Evolutionary conservation across 2,888 invertebrate genomes (phyloP).

Genomic region (Nemoura dubitans): DNA sequence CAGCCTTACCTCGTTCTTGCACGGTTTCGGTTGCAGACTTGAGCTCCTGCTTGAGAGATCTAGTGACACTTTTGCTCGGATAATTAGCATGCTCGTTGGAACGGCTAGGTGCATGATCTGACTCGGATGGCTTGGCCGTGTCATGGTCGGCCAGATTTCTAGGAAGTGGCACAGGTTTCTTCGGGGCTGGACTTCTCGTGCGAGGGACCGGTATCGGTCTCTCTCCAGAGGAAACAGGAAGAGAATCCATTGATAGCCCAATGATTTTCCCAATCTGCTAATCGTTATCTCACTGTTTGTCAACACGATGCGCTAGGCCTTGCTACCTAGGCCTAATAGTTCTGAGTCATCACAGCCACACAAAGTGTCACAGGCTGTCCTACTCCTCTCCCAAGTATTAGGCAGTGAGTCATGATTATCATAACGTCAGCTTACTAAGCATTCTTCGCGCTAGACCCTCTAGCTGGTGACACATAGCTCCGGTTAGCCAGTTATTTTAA

Average conservation of each 20-base stretch:
- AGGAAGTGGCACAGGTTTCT: constrained; percentile 66
- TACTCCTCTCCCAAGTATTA: background rate
- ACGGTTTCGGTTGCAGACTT: constrained; percentile 63
- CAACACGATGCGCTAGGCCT: background rate
- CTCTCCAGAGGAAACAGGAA: background rate
- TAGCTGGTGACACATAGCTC: too few species aligned
- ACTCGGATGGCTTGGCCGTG: background rate
- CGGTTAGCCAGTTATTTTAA: too few species aligned
- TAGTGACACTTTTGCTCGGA: constrained; percentile 55
- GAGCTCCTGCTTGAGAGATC: constrained; percentile 60
- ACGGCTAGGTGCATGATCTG: background rate
- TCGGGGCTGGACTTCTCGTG: constrained; percentile 49
- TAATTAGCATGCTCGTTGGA: background rate
- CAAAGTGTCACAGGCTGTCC: background rate
- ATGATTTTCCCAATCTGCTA: background rate
- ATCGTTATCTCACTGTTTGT: background rate
- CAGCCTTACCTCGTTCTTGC: constrained; percentile 67
- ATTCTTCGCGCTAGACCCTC: too few species aligned
- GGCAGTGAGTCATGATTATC: background rate
- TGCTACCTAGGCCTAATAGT: background rate
- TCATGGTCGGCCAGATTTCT: constrained; percentile 59
- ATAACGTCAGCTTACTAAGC: too few species aligned
- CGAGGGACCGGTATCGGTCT: background rate
- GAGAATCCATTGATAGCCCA: background rate
- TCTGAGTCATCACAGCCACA: background rate